These are phyloP conservation scores for Nanorana parkeri DNA, from an alignment of 2,113 vertebrate genomes.

Conservation along the genomic window DNA sequence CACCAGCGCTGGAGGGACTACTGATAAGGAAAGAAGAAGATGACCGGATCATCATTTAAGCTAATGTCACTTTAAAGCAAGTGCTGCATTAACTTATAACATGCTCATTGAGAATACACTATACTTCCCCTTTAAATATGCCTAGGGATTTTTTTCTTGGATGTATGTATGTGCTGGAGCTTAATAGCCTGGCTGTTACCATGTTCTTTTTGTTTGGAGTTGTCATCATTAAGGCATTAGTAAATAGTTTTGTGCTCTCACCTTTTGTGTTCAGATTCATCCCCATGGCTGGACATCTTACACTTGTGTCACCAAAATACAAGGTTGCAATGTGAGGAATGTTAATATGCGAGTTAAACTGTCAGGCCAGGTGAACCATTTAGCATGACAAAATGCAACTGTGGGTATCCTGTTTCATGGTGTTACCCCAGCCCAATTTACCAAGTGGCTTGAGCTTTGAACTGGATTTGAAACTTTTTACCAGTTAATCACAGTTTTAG, in stretches of 20 bases:
- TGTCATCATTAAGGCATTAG: slow-evolving; percentile 66
- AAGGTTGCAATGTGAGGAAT: slow-evolving; percentile 70
- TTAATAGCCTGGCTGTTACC: slow-evolving; percentile 59
- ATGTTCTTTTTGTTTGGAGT: slow-evolving; percentile 66
- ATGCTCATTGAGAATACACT: too few relatives aligned
- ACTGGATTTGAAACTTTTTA: too few relatives aligned
- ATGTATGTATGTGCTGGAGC: background rate
- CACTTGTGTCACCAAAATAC: slow-evolving; percentile 71
- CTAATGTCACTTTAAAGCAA: too few relatives aligned
- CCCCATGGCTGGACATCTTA: slow-evolving; percentile 67
- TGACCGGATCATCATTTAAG: too few relatives aligned
- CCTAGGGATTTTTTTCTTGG: too few relatives aligned
- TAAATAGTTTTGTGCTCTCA: slow-evolving; percentile 65
- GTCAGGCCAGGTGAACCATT: slow-evolving; percentile 65
- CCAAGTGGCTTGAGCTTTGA: background rate
- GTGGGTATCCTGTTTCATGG: slow-evolving; percentile 54
- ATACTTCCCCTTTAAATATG: too few relatives aligned
- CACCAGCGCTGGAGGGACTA: too few relatives aligned
- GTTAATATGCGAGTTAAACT: slow-evolving; percentile 72
- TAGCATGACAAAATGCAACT: slow-evolving; percentile 61
- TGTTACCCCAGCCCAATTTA: background rate
- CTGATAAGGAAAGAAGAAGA: too few relatives aligned
- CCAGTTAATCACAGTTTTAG: too few relatives aligned
- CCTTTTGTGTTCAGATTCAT: slow-evolving; percentile 68
- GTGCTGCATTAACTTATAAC: too few relatives aligned